Evolutionary conservation across 1,140 invertebrate species (phyloP).

Genomic region (Schmidtea mediterranea): DNA sequence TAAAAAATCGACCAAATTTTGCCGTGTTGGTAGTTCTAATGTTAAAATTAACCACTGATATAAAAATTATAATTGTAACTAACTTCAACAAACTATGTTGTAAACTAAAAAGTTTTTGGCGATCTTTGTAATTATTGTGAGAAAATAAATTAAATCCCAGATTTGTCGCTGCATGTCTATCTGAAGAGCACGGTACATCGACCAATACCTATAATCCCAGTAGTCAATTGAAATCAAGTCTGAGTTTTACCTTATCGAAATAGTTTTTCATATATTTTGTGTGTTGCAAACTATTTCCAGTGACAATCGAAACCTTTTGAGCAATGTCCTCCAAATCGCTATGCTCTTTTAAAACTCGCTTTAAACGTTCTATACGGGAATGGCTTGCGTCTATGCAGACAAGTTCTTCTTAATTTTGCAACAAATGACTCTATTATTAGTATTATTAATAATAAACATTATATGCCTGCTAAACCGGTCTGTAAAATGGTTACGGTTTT

Average conservation of each 20-base stretch:
- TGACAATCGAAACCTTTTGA: background rate
- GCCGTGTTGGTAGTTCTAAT: too few species aligned
- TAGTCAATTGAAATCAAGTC: background rate
- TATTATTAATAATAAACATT: too few species aligned
- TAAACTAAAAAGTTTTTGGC: slow-evolving; percentile 48
- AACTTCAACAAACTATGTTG: slow-evolving; percentile 50
- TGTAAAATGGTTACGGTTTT: slow-evolving; percentile 67
- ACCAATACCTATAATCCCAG: slow-evolving; percentile 45
- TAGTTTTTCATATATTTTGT: slow-evolving; percentile 38
- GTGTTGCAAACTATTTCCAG: background rate
- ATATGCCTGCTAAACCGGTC: slow-evolving; percentile 40
- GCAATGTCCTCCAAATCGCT: background rate
- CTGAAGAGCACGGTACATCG: slow-evolving; percentile 83
- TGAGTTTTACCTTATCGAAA: slow-evolving; percentile 2
- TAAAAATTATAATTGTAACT: too few species aligned
- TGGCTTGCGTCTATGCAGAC: slow-evolving; percentile 49
- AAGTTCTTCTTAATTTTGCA: slow-evolving; percentile 21
- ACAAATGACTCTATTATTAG: too few species aligned
- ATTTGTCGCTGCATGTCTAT: slow-evolving; percentile 38
- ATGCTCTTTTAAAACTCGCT: slow-evolving; percentile 31
- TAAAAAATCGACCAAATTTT: too few species aligned
- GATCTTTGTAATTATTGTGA: slow-evolving; percentile 43
- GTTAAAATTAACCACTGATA: too few species aligned
- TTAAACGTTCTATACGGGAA: slow-evolving; percentile 37
- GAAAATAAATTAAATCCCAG: slow-evolving; percentile 65